Evolutionary conservation across 23 tunicate genomes (phyloP).

Genomic region (Ciona savignyi): DNA sequence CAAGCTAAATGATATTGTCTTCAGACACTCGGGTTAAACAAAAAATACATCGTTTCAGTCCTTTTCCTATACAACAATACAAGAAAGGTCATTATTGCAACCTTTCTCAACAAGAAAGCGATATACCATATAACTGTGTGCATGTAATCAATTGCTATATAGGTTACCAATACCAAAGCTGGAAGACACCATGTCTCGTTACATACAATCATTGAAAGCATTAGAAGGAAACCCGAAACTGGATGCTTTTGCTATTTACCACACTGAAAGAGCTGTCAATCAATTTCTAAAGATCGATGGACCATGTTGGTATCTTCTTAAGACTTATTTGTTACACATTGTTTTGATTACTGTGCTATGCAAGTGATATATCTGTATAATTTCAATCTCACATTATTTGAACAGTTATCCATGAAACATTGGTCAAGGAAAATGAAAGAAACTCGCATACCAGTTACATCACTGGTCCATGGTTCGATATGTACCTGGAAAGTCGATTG

Average conservation of each 20-base stretch:
- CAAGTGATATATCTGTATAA: no score
- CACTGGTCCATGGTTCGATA: conserved; percentile 91
- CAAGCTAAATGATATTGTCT: no score
- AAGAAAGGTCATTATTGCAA: no score
- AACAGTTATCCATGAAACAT: conserved; percentile 31
- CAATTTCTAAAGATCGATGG: conserved; percentile 42
- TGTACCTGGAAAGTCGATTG: conserved; percentile 86
- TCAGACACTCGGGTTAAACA: no score
- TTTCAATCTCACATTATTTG: not conserved
- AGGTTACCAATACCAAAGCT: conserved; percentile 94
- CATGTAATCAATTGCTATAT: no score
- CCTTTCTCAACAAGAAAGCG: no score
- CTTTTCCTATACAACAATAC: no score
- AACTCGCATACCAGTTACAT: conserved; percentile 67
- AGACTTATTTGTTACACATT: not conserved
- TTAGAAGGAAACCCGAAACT: conserved; percentile 92
- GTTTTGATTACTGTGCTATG: not conserved
- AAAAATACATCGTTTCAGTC: no score
- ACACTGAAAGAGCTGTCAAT: conserved; percentile 33
- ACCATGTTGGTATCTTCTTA: conserved; percentile 5
- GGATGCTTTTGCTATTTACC: conserved; percentile 13
- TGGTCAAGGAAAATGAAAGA: conserved; percentile 27
- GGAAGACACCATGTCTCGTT: conserved; percentile 63
- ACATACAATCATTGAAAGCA: conserved; percentile 67
- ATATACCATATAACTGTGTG: no score